Base-by-base conservation (phyloP, 2,797 vertebrate species). In the Schizothorax lantsangensis region DNA sequence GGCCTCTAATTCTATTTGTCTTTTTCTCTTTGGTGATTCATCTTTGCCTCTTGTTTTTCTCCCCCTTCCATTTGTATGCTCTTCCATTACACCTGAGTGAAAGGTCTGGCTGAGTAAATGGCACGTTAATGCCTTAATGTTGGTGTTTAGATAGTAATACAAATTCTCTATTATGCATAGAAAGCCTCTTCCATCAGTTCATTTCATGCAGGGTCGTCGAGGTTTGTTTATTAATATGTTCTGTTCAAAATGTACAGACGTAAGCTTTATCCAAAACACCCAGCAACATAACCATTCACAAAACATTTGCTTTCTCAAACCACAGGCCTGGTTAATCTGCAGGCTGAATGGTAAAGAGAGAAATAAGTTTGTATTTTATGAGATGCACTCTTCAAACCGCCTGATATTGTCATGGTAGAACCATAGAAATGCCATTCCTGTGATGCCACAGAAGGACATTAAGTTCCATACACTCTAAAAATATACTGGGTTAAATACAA, bases 1-100 rank as follows among this genome's bases (percentile, higher is more conserved):
- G 83, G 83, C 36, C 36, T 78, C 33, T 79, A 79, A 79, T 85
- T 85, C 83, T 71, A n/a, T 84, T 77, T 71, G 75, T 78, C 74
- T 78, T 49, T 38, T 66, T 66, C 33, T 84, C 43, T 36, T 69
- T 40, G 33, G 62, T 52, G 36, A 78, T 69, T 71, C 64, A 79
- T 79, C 83, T 33, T 33, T 40, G 30, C 8, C 40, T 69, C 79
- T 49, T 68, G 40, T 68, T 81, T 81, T 45, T 52, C n/a, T 5
- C 19, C 30, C n/a, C 9, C 10, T 43, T 40, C 26, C 40, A 64
- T 74, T 47, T 47, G 54, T 36, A 75, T 77, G 59, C 45, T 84
- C 59, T 64, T 74, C 82, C 71, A 74, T 74, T 74, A 74, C 81
- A 75, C 82, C 71, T 52, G 57, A 84, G 54, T 36, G 40, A 75